These are phyloP conservation scores for Platysternon megacephalum DNA, from an alignment of 2,113 vertebrate genomes.

Conservation along the genomic window DNA sequence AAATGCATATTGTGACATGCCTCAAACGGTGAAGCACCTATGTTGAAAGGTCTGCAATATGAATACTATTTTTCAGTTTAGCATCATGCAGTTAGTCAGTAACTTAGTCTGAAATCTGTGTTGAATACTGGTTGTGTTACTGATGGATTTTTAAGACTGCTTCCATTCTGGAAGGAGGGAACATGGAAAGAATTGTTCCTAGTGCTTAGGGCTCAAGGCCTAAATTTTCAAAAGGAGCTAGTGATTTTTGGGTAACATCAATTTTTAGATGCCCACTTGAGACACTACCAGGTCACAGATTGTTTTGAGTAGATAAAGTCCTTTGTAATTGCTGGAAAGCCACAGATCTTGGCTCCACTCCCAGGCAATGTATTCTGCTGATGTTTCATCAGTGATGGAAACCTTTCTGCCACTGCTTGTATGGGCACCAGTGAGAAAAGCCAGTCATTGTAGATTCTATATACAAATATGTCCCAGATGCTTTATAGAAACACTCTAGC, in stretches of 20 bases:
- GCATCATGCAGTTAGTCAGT: rapidly evolving
- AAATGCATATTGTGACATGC: background rate
- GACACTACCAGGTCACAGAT: background rate
- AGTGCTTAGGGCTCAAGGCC: background rate
- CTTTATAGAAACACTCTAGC: background rate
- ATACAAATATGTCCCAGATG: background rate
- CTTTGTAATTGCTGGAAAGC: background rate
- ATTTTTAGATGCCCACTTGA: background rate
- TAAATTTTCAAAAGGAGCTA: background rate
- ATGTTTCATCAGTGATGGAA: background rate
- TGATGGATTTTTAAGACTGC: background rate
- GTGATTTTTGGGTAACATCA: background rate
- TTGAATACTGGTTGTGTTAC: rapidly evolving
- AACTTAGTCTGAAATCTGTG: background rate
- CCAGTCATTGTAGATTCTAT: background rate
- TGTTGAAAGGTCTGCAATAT: rapidly evolving
- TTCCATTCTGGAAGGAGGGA: background rate
- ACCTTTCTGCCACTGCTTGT: background rate
- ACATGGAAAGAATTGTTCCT: background rate
- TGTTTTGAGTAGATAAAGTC: background rate
- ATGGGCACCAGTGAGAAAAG: background rate
- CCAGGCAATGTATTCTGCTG: background rate
- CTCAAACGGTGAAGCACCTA: background rate
- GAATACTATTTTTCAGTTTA: background rate
- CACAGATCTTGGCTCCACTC: background rate